Evolutionary conservation across 2,888 invertebrate genomes (phyloP), one percentile per base, ranked within the genome.

Genomic region (Metacarcinus magister): DNA sequence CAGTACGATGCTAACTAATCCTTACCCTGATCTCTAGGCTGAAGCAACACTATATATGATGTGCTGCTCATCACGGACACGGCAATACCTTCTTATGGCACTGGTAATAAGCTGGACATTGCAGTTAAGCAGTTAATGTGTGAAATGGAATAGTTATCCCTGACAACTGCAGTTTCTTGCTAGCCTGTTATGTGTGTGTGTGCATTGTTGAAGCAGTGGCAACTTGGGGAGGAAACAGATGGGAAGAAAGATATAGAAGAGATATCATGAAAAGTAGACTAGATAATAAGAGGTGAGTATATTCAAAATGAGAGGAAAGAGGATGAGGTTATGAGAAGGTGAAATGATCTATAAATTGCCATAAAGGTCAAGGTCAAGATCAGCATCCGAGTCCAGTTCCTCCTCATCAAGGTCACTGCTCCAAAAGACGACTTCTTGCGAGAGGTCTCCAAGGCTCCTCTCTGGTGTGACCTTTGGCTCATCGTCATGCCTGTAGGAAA

Each of bases 281-380:
- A 87, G 39, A 39, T 5, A 39, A 16, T 87, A 39, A 87, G 16
- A 23, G 28, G 28, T 75, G 28, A 32, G 13, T 28, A 19, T 87
- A 32, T 2, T 39, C 10, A 82, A 82, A 39, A 32, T 39, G 13
- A 87, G 2, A n/a, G 87, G 0, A 19, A 87, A 39, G 32, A 87
- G 7, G 87, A 87, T 32, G 87, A 87, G 3, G 39, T 39, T 39
- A 87, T 87, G 32, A 87, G 13, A 39, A 87, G 13, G 2, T 87
- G 39, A 13, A 19, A 39, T 39, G 8, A 82, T 10, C 87, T 87
- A 87, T 39, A 96, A 60, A 82, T 94, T 75, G 8, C 96, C 96
- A 94, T 96, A 96, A 28, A 96, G 91, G 75, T 96, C 96, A n/a
- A 96, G 94, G 94, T 96, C 96, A n/a, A 96, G 82, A 67, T 96